Conservation (phyloP, 2,113 vertebrate species). For the Lontra canadensis region DNA sequence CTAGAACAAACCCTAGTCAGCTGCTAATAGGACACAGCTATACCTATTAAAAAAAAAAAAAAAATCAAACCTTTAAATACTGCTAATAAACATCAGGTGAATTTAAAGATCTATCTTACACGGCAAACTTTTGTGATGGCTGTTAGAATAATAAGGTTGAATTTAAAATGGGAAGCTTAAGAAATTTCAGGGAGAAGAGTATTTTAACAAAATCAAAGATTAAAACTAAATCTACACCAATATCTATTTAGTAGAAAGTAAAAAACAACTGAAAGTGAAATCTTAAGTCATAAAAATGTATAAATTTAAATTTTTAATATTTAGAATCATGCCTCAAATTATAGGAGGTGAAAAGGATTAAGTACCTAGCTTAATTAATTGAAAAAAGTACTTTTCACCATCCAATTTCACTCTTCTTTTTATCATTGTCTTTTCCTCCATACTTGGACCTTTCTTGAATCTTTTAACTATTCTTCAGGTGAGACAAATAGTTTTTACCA, state of each 20-base stretch:
- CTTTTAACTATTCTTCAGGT: conserved; percentile 13
- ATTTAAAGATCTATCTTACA: conserved; percentile 17
- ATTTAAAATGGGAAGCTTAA: conserved; percentile 24
- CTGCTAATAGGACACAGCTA: neutral
- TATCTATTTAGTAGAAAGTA: conserved; percentile 3
- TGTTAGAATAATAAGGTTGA: neutral
- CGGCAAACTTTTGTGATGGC: neutral
- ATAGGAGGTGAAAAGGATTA: neutral
- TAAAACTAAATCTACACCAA: conserved; percentile 36
- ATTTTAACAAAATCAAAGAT: conserved; percentile 48
- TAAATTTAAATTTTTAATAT: neutral
- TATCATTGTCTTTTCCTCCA: neutral
- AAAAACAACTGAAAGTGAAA: neutral
- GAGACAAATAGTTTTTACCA: neutral
- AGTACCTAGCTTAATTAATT: neutral
- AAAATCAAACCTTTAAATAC: conserved; percentile 19
- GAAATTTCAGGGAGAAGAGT: neutral
- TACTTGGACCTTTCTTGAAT: neutral
- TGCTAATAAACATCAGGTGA: neutral
- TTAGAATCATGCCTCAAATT: conserved; percentile 39
- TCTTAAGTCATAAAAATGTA: conserved; percentile 23
- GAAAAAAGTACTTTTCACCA: conserved; percentile 47
- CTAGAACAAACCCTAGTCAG: conserved; percentile 33
- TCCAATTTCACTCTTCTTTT: conserved; percentile 17
- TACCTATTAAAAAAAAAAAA: neutral